A percentile compares a stretch with the other conserved stretches of the same genome.
Evolutionary conservation across 2,113 vertebrate species (phyloP).

Genomic region (Ginglymostoma cirratum): DNA sequence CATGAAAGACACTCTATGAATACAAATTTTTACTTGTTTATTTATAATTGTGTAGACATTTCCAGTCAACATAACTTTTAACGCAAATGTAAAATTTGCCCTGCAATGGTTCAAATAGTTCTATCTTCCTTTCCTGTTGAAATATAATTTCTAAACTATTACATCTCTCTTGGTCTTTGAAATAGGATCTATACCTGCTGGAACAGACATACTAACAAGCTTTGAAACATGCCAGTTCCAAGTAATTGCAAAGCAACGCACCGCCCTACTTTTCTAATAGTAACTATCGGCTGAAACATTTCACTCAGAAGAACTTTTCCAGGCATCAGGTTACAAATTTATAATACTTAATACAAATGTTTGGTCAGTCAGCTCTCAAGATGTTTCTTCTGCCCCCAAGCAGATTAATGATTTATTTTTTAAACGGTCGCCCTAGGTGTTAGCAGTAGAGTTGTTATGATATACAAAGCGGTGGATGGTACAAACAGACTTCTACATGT

Average conservation of each 20-base stretch:
- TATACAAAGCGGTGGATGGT: neutral
- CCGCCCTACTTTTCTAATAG: neutral
- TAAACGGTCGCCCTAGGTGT: neutral
- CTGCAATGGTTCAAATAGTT: neutral
- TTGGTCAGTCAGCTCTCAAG: neutral
- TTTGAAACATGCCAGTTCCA: neutral
- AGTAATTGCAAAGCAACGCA: neutral
- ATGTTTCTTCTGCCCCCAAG: neutral
- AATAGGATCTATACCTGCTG: neutral
- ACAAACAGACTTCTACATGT: neutral
- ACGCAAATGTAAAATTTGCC: neutral
- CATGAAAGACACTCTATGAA: neutral
- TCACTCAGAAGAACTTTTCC: slow-evolving; percentile 1
- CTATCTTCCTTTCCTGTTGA: neutral
- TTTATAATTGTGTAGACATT: neutral
- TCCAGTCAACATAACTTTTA: neutral
- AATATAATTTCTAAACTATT: neutral
- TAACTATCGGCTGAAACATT: neutral
- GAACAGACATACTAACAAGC: neutral
- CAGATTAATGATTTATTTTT: neutral
- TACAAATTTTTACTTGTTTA: neutral
- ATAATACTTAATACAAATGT: slow-evolving; percentile 13
- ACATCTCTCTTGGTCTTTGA: too few relatives aligned
- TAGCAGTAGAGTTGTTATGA: neutral
- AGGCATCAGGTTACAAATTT: neutral